phyloP scores from a whole-genome alignment of 1,140 invertebrate genomes.

The Colletes gigas region DNA sequence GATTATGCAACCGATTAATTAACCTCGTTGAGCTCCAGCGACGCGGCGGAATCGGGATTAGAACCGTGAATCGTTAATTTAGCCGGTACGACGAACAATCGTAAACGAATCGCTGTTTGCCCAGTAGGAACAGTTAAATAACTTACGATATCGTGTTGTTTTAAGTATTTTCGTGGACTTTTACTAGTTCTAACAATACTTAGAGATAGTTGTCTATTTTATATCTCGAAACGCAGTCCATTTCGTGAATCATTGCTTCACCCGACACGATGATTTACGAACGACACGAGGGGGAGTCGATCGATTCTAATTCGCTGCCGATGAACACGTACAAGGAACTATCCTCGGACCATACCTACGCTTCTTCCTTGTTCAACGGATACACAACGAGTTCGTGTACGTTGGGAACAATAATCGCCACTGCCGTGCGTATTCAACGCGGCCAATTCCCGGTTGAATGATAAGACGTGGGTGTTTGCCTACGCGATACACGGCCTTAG shows the following conservation, averaged over 20 bases:
- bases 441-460: slow-evolving; percentile 45
- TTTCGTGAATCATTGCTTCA: no score
- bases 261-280: slow-evolving; percentile 25
- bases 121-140: no score
- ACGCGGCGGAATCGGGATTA: background rate
- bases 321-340: background rate
- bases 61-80: slow-evolving; percentile 38
- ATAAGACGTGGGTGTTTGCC: slow-evolving; percentile 54
- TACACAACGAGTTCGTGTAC: slow-evolving; percentile 20
- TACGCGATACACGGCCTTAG: slow-evolving; percentile 46
- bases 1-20: slow-evolving; percentile 39
- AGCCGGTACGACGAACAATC: no score
- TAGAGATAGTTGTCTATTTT: no score
- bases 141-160: no score
- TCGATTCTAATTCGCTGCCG: slow-evolving; percentile 28
- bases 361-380: slow-evolving; percentile 22
- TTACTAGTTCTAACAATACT: no score
- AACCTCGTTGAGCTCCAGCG: slow-evolving; percentile 23
- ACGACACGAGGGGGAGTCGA: background rate
- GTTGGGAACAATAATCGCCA: slow-evolving; percentile 55
- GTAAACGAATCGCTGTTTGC: no score
- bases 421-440: slow-evolving; percentile 25
- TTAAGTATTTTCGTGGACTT: no score
- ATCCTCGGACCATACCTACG: slow-evolving; percentile 18
- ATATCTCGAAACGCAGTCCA: no score